A percentile compares a stretch with the other conserved stretches of the same genome.
Evolutionary conservation across 2,113 vertebrate species (phyloP).

Genomic region (Numenius arquata): DNA sequence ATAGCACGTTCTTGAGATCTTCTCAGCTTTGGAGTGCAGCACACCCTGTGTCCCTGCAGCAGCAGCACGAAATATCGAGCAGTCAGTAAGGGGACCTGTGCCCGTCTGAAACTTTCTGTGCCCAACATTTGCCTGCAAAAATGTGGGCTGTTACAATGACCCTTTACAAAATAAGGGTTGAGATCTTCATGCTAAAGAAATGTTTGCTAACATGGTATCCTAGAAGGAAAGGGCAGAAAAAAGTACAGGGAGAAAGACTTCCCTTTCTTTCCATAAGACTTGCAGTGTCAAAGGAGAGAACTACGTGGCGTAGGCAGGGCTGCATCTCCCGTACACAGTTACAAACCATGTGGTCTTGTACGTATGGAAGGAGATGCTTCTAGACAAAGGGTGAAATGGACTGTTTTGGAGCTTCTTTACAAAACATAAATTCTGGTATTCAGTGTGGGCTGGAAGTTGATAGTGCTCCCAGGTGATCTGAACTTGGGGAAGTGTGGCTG

Average conservation of each 20-base stretch:
- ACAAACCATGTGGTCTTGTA: not conserved
- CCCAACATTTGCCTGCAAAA: not conserved
- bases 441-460: not conserved
- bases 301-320: not conserved
- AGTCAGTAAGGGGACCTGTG: not conserved
- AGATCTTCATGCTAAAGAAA: not conserved
- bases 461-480: not conserved
- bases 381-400: not conserved
- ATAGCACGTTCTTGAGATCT: not conserved
- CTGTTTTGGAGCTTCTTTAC: not conserved
- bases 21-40: not conserved
- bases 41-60: not conserved
- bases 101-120: not conserved
- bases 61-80: not conserved
- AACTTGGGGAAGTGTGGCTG: too few relatives aligned
- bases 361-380: not conserved
- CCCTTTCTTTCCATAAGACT: not conserved
- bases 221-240: not conserved
- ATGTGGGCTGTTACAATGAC: not conserved
- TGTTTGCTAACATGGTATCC: not conserved
- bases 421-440: not conserved
- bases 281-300: not conserved
- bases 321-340: not conserved
- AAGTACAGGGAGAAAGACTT: not conserved
- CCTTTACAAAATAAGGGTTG: not conserved